Conservation (phyloP, 2,113 vertebrate genomes). For the Loxodonta africana region DNA sequence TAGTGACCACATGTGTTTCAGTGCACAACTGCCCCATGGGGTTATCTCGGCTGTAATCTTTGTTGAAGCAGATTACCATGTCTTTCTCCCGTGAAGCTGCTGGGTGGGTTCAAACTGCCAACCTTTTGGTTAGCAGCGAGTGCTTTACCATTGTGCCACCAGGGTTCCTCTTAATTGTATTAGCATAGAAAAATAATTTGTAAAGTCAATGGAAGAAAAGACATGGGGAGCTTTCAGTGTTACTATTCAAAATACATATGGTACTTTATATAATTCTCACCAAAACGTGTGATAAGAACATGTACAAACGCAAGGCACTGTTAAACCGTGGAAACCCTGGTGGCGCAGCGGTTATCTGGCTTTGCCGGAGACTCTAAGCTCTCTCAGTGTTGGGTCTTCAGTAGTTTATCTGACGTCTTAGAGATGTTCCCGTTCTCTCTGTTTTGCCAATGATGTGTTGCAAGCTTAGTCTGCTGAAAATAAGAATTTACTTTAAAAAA, state of each 20-base stretch:
- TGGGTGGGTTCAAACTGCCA: background rate
- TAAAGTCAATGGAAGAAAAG: background rate
- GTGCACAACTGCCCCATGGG: background rate
- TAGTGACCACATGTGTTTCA: background rate
- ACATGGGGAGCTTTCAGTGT: too few relatives aligned
- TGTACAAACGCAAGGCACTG: background rate
- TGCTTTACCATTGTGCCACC: too few relatives aligned
- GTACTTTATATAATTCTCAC: background rate
- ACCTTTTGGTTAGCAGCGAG: background rate
- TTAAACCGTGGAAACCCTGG: background rate
- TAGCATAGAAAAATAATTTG: background rate
- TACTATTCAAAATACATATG: too few relatives aligned
- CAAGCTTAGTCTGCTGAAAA: constrained; percentile 21
- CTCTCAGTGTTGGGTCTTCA: background rate
- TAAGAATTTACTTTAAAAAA: constrained; percentile 47
- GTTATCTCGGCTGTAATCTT: background rate
- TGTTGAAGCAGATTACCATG: background rate
- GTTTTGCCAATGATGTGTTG: background rate
- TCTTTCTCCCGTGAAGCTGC: background rate
- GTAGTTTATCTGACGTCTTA: background rate
- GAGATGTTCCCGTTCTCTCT: background rate
- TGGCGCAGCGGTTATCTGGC: background rate
- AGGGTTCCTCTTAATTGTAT: background rate
- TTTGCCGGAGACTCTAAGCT: background rate
- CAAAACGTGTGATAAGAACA: background rate